These are phyloP conservation scores for Solen grandis DNA, from an alignment of 1,140 invertebrate species.

Conservation along the genomic window DNA sequence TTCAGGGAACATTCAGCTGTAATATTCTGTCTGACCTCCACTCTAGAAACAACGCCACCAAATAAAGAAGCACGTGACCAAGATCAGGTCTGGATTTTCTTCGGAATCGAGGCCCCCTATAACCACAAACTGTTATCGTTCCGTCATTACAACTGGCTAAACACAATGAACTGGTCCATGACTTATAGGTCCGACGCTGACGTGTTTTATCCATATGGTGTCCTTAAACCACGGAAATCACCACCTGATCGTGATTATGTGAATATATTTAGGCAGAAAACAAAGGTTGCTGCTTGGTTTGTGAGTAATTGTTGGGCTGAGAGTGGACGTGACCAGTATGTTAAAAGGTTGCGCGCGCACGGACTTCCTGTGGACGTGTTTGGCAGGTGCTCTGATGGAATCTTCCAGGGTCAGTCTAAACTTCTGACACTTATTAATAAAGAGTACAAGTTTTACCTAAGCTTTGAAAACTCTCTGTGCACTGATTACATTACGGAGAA, in stretches of 20 bases:
- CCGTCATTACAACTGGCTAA: background rate
- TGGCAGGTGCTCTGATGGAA: slow-evolving; percentile 82
- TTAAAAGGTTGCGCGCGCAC: slow-evolving; percentile 80
- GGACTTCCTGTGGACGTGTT: slow-evolving; percentile 82
- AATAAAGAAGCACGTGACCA: background rate
- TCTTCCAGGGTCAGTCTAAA: background rate
- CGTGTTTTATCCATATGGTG: background rate
- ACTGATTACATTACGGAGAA: slow-evolving; percentile 98
- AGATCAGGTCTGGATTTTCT: slow-evolving; percentile 18
- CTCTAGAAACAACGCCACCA: background rate
- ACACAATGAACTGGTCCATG: slow-evolving; percentile 25
- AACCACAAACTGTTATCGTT: background rate
- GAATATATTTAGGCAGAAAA: slow-evolving; percentile 20
- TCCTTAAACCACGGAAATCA: background rate
- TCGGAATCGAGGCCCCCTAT: background rate
- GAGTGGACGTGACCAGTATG: slow-evolving; percentile 83
- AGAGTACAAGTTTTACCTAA: slow-evolving; percentile 74
- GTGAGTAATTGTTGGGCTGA: slow-evolving; percentile 80
- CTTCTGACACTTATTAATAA: slow-evolving; percentile 8
- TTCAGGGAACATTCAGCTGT: background rate
- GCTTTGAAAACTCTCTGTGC: slow-evolving; percentile 93
- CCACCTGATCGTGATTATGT: background rate
- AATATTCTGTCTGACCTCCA: background rate
- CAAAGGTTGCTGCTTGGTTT: slow-evolving; percentile 45
- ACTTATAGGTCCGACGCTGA: slow-evolving; percentile 14